Evolutionary conservation across 2,797 vertebrate species (phyloP).

Genomic region (Gallirallus australis): DNA sequence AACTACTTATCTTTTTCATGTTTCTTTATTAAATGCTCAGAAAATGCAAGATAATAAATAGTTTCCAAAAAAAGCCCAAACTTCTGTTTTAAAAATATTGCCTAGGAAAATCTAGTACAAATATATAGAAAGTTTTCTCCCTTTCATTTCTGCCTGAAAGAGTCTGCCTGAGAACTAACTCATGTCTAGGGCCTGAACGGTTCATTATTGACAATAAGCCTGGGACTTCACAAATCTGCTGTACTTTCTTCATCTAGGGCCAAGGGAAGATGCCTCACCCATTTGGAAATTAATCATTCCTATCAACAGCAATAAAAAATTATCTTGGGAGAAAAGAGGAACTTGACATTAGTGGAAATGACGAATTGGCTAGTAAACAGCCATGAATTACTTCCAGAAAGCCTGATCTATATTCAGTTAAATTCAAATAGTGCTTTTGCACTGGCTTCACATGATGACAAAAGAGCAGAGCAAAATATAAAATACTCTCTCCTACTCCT

Average conservation of each 20-base stretch:
- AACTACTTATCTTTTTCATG: background rate
- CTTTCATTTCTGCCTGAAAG: background rate
- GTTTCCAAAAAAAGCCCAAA: background rate
- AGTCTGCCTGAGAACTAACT: background rate
- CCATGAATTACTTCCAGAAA: background rate
- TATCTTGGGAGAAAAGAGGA: background rate
- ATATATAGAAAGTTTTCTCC: background rate
- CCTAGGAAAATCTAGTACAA: background rate
- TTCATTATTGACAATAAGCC: background rate
- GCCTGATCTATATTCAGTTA: background rate
- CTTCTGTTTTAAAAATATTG: background rate
- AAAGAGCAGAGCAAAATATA: background rate
- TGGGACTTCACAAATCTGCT: background rate
- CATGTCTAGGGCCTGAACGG: background rate
- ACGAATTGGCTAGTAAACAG: background rate
- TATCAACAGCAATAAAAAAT: background rate
- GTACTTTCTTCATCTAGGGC: background rate
- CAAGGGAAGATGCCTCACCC: background rate
- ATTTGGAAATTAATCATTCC: background rate
- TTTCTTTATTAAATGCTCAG: conserved; percentile 25
- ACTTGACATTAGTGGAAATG: background rate
- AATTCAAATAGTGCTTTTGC: background rate
- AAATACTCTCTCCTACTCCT: background rate
- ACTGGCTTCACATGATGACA: background rate
- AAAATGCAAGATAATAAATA: background rate